Evolutionary conservation across 2,797 vertebrate genomes (phyloP).

Genomic region (Enteromius argenteus): DNA sequence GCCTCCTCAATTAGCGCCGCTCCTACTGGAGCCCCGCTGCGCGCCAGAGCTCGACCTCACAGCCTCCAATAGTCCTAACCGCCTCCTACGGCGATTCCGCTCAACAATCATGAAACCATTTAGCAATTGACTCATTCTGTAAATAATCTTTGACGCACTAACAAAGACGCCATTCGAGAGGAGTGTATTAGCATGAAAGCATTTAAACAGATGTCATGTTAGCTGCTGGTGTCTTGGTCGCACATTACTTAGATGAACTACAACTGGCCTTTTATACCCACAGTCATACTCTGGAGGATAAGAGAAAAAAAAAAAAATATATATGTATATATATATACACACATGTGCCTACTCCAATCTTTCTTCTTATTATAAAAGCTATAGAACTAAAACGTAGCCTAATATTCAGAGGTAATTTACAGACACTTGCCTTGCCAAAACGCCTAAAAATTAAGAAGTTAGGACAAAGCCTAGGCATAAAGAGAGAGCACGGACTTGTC

Average conservation of each 20-base stretch:
- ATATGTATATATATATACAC: no score
- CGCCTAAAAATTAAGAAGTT: background rate
- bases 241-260: slow-evolving; percentile 78
- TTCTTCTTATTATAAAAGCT: background rate
- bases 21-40: slow-evolving; percentile 62
- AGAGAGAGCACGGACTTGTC: background rate
- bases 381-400: background rate
- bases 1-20: slow-evolving; percentile 67
- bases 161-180: slow-evolving; percentile 76
- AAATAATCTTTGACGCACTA: slow-evolving; percentile 80
- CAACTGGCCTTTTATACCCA: slow-evolving; percentile 77
- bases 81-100: slow-evolving; percentile 73
- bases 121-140: slow-evolving; percentile 74
- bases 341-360: background rate
- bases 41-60: slow-evolving; percentile 59
- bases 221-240: slow-evolving; percentile 77
- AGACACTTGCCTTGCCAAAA: background rate
- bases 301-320: background rate
- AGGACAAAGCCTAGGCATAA: background rate
- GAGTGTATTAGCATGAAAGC: slow-evolving; percentile 78
- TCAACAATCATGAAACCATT: slow-evolving; percentile 72
- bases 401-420: background rate
- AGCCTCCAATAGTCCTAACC: slow-evolving; percentile 63
- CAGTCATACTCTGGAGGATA: slow-evolving; percentile 1
- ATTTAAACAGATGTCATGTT: slow-evolving; percentile 79